Evolutionary conservation across 1,140 invertebrate genomes (phyloP).

Genomic region (Nasonia giraulti): DNA sequence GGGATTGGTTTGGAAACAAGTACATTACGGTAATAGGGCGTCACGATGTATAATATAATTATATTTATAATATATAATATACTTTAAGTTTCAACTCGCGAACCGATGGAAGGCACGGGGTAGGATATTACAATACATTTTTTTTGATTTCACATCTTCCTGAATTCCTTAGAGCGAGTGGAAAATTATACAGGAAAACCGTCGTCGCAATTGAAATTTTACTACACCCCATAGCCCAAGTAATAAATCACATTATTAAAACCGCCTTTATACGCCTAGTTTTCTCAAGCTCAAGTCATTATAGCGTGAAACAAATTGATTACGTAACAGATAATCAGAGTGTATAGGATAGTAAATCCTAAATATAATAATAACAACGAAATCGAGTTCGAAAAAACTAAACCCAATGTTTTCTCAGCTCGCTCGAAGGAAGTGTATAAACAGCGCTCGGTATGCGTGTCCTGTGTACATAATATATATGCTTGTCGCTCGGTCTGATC

Average conservation of each 20-base stretch:
- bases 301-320: neutral
- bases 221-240: neutral
- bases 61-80: constrained; percentile 42
- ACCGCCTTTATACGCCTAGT: neutral
- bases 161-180: constrained; percentile 30
- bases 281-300: neutral
- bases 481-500: neutral
- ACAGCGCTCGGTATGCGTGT: neutral
- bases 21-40: constrained; percentile 34
- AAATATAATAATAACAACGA: neutral
- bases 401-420: neutral
- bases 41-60: constrained; percentile 43
- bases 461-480: no score
- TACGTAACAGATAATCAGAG: no score
- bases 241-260: neutral
- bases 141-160: constrained; percentile 1
- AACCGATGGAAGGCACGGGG: constrained; percentile 73
- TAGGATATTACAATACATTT: constrained; percentile 70
- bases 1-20: constrained; percentile 13
- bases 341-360: no score
- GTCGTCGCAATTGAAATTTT: neutral
- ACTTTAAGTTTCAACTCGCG: constrained; percentile 51
- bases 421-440: constrained; percentile 24
- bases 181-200: neutral
- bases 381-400: constrained; percentile 9